Evolutionary conservation across 1,140 invertebrate genomes (phyloP), one percentile per base, ranked within the genome.

Genomic region (honey bee (Apis mellifera)): DNA sequence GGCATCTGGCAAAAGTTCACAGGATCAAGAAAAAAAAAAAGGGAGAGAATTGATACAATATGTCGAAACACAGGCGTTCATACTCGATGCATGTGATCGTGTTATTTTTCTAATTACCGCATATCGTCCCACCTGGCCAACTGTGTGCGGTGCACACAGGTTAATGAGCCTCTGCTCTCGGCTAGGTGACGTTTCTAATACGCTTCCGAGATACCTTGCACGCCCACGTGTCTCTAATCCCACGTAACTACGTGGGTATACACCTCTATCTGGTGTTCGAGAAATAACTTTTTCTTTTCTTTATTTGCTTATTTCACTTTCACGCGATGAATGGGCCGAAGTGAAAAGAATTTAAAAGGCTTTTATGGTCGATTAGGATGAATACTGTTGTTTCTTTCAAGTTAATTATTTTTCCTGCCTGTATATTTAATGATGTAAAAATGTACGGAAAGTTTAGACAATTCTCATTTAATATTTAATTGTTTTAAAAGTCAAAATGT

Each of bases 121-220:
- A 42, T 54, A 42, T 59, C 72, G 68, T 74, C 60, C 72, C 79
- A 75, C 71, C 79, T 75, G 78, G 71, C 52, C 65, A 11, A 71
- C 52, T 69, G 68, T 66, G 66, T 42, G n/a, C n/a, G 59, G 84
- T 62, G 52, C 68, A 66, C 77, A 68, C 83, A 75, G 87, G 86
- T 88, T 88, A 89, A 89, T 66, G 87, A 89, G 88, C 84, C 68
- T 69, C 78, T 71, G 78, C 65, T 81, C 78, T 32, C 23, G 23
- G 70, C 66, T 52, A 21, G 68, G 57, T 85, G 75, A 88, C 84
- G 86, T 86, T 86, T 88, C 81, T 77, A 88, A 72, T 65, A 57
- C 70, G 87, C 86, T 89, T 89, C 87, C 87, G 82, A 87, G 87
- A 86, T 85, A 88, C 68, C 69, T 74, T 66, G 75, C 60, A 77